Base-by-base conservation (phyloP, 2,113 vertebrate genomes). In the Bufo bufo region DNA sequence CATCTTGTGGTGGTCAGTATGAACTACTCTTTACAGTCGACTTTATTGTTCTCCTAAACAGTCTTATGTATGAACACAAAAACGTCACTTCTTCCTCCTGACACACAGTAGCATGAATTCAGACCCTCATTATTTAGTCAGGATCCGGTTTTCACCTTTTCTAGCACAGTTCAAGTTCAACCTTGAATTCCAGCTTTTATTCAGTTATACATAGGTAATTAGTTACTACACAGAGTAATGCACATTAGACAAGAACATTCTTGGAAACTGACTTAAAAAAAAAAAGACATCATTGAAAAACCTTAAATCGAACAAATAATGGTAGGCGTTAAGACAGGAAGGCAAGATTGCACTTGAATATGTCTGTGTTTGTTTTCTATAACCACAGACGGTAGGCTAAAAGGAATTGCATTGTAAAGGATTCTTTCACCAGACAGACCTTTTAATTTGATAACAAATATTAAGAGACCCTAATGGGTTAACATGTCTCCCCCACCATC, bases 1-100 rank as follows among this genome's bases (percentile, higher is more conserved):
- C 93, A 89, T 91, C 88, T 91, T 89, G 91, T 93, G 94, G 92
- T 92, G 95, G 96, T 97, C 91, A 95, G 97, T 93, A 54, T 58
- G 16, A 47, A 88, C 10, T 77, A 63, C 61, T 66, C 45, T 61
- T 58, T 61, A 45, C 45, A 6, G 0, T 45, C 45, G 12, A 72
- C 11, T 45, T 69, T 33, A 11, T 6, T 10, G 23, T 33, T 69
- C 65, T 33, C 65, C 63, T 63, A 20, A n/a, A 71, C 43, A 33
- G 66, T 43, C 11, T 43, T 71, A n/a, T 71, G 66, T 33, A 43
- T 12, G 33, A 33, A 71, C 23, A 4, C 66, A 71, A 33, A 13
- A 12, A 13, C n/a, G 63, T 4, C 23, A 71, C 23, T 71, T 71
- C 11, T 71, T 71, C 43, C n/a, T 23, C 11, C 1, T 33, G 23